phyloP scores from a whole-genome alignment of 2,888 invertebrate species.

The Itoplectis maculator region DNA sequence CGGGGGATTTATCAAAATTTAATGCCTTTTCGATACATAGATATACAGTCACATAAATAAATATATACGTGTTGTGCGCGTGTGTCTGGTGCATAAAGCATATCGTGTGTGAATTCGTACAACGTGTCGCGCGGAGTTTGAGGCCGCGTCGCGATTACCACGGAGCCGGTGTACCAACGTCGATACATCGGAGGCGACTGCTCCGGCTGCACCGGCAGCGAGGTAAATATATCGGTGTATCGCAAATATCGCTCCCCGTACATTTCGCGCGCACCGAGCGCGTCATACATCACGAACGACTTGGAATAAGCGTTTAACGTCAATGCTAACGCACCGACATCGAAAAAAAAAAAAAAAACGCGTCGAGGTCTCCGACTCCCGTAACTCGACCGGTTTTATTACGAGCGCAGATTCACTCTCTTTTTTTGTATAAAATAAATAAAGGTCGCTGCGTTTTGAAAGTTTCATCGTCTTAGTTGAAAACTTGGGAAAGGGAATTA shows the following conservation, averaged over 20 bases:
- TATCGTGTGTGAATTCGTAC: conserved; percentile 20
- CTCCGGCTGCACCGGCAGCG: conserved; percentile 5
- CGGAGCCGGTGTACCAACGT: conserved; percentile 7
- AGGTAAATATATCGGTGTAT: conserved; percentile 51
- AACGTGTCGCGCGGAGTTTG: neutral
- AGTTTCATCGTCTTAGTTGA: too few relatives aligned
- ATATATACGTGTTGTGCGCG: neutral
- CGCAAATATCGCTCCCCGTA: conserved; percentile 10
- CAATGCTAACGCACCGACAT: neutral
- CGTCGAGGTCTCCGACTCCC: too few relatives aligned
- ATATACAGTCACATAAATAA: neutral
- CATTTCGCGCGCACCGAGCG: neutral
- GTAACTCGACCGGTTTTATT: too few relatives aligned
- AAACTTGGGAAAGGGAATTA: too few relatives aligned
- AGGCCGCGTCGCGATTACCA: conserved; percentile 26
- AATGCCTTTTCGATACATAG: conserved; percentile 24
- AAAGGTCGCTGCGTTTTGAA: too few relatives aligned
- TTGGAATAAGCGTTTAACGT: conserved; percentile 29
- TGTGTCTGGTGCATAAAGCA: neutral
- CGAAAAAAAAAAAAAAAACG: neutral
- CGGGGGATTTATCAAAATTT: conserved; percentile 31
- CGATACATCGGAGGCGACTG: conserved; percentile 17
- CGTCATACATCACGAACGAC: conserved; percentile 16
- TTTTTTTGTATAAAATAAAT: too few relatives aligned
- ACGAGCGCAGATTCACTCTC: too few relatives aligned